Base-by-base conservation (phyloP, 2,888 invertebrate genomes). In the Frankliniella fusca region DNA sequence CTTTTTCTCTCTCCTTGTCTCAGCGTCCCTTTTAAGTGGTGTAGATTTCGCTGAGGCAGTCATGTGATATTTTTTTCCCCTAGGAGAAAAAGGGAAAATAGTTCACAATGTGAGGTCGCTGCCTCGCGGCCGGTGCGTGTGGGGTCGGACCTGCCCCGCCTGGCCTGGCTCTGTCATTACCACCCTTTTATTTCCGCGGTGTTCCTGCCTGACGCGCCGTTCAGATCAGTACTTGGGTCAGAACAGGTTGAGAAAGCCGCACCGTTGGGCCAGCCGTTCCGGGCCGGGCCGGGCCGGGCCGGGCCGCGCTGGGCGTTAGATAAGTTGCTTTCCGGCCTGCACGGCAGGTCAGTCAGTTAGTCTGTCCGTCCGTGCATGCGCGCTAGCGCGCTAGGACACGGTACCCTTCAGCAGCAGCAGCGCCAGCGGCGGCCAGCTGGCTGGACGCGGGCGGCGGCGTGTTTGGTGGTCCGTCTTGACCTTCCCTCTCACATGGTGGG, bases 241-340 rank as follows among this genome's bases (percentile, higher is more conserved):
- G 27, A 76, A 76, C 70, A 27, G 70, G 70, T 76, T 76, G 23
- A 70, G 70, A 70, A 70, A 70, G 70, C 70, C 38, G 12, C n/a
- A n/a, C 20, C 23, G 70, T 7, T 23, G 23, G 70, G n/a, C 23
- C n/a, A n/a, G n/a, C 70, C 70, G 70, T 7, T 23, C 70, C 70
- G 70, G 11, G 70, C 70, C 70, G 70, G 23, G 70, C 70, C 23
- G 70, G 11, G 70, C 3, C 23, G 3, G 70, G 70, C 70, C 23
- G 70, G 23, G 70, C 23, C 0, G 23, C 9, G 70, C 70, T 9
- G 70, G 23, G 23, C 18, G 54, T 20, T 54, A 54, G 15, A 15
- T 20, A 20, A 20, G 54, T 12, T 20, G 54, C 15, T 15, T 54
- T 20, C 54, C 54, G 15, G 54, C 54, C 54, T 9, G 54, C 54